Evolutionary conservation across 2,113 vertebrate genomes (phyloP).

Genomic region (Oryctolagus cuniculus): mOryCun1.1 NC_091432.1:19807501-19808000

Average conservation of each 20-base stretch:
- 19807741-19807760: slow-evolving; percentile 67
- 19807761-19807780: background rate
- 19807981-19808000: background rate
- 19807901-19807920: background rate
- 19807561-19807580: background rate
- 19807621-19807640: slow-evolving; percentile 66
- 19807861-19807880: background rate
- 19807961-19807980: too few relatives aligned
- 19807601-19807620: slow-evolving; percentile 81
- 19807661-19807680: slow-evolving; percentile 83
- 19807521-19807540: too few relatives aligned
- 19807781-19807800: background rate
- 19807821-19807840: background rate
- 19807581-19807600: slow-evolving; percentile 77
- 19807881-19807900: background rate
- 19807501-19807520: too few relatives aligned
- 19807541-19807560: background rate
- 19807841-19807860: rapidly evolving
- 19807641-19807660: slow-evolving; percentile 77
- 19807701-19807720: slow-evolving; percentile 75
- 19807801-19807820: background rate
- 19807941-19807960: background rate
- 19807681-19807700: slow-evolving; percentile 83
- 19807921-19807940: background rate
- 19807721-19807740: slow-evolving; percentile 69